Base-by-base conservation (phyloP, 2,888 invertebrate genomes). In the Sisyra terminalis region DNA sequence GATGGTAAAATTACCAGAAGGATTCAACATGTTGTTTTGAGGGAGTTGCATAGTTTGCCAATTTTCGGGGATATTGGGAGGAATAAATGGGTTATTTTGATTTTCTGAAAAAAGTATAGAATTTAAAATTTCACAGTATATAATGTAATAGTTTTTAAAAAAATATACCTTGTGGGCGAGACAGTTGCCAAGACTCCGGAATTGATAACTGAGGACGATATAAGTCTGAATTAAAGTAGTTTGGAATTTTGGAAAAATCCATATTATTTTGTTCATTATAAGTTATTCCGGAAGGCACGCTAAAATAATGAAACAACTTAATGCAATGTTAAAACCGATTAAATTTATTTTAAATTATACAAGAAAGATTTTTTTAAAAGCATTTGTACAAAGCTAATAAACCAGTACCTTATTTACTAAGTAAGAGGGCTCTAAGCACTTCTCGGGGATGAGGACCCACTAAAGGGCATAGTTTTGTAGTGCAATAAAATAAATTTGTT, bases 161-260 rank as follows among this genome's bases (percentile, higher is more conserved):
- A 6, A 39, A 13, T 9, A 15, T 41, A 46, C 45, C 45, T 36
- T 45, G 43, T 29, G 24, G 30, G 30, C 29, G 41, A 7, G 41
- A n/a, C 15, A 44, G 41, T 32, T 43, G 47, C 47, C 47, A 47
- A 18, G 45, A 40, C 10, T 47, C 47, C 8, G 47, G 39, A 11
- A 45, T 37, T 41, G 36, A 44, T 17, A 45, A 43, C 30, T 47
- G 57, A 42, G 55, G 57, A 38, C 55, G 50, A 46, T 59, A 60
- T 7, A 51, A 51, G 31, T 58, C 59, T 13, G 44, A 41, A 7
- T 54, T 53, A 44, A 59, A 60, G 50, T 57, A 55, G 42, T 50
- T 52, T 7, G 50, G 50, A 51, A 44, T 48, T 53, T 55, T 37
- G 49, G 50, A 43, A 49, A 52, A 17, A 53, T 52, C 16, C 8